Evolutionary conservation across 2,888 invertebrate genomes (phyloP).

Genomic region (Luffia ferchaultella): DNA sequence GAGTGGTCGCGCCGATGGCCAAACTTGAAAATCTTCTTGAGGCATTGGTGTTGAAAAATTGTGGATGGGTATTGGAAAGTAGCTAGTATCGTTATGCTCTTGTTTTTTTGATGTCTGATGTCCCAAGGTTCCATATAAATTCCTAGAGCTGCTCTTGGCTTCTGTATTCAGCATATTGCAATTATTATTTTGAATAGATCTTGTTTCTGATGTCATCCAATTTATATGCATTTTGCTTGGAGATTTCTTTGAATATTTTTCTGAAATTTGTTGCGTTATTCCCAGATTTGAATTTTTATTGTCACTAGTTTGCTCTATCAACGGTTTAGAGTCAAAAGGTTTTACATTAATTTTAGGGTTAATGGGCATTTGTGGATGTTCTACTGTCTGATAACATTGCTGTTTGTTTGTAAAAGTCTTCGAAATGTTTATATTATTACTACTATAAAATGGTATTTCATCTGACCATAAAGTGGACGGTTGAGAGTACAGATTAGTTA

Average conservation of each 20-base stretch:
- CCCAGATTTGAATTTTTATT: conserved; percentile 29
- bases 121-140: conserved; percentile 30
- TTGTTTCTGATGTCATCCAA: conserved; percentile 60
- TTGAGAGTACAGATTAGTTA: conserved; percentile 52
- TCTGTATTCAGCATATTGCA: conserved; percentile 31
- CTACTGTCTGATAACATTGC: conserved; percentile 37
- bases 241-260: conserved; percentile 52
- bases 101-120: conserved; percentile 31
- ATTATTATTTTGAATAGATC: conserved; percentile 37
- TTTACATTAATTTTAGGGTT: conserved; percentile 32
- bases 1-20: conserved; percentile 48
- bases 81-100: conserved; percentile 40
- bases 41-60: conserved; percentile 40
- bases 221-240: conserved; percentile 58
- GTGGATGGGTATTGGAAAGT: conserved; percentile 52
- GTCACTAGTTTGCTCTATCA: conserved; percentile 24
- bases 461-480: conserved; percentile 50
- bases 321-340: conserved; percentile 36
- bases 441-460: conserved; percentile 49
- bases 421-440: conserved; percentile 26
- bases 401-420: conserved; percentile 37
- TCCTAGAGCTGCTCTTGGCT: conserved; percentile 35
- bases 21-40: conserved; percentile 51
- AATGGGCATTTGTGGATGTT: conserved; percentile 28
- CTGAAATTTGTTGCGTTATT: conserved; percentile 30